Conservation (phyloP, 37 sponge, comb jelly and placozoan species). For the Chondrilla cf. caribensis region DNA sequence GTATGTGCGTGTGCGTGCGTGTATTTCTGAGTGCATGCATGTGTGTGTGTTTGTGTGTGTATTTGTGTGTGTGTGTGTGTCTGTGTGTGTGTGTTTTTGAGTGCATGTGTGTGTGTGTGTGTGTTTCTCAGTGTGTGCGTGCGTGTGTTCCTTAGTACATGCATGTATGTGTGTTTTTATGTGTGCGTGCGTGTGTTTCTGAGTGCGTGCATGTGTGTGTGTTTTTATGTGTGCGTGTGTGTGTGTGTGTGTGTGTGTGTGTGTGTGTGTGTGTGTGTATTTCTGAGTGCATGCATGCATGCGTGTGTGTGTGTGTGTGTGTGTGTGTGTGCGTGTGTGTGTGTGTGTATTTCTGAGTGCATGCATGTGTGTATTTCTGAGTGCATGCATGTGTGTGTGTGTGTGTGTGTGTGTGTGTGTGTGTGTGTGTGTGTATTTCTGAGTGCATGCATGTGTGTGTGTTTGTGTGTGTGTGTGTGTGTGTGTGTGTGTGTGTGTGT, state of each 20-base stretch:
- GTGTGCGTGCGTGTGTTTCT: neutral
- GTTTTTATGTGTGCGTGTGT: too few relatives aligned
- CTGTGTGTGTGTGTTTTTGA: constrained; percentile 51
- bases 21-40: too few relatives aligned
- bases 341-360: too few relatives aligned
- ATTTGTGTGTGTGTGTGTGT: too few relatives aligned
- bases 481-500: constrained; percentile 67
- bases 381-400: constrained; percentile 45
- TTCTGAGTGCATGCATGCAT: constrained; percentile 25
- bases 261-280: constrained; percentile 34
- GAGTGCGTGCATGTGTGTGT: too few relatives aligned
- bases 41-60: too few relatives aligned
- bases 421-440: constrained; percentile 32
- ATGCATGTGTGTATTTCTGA: too few relatives aligned
- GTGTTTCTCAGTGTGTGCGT: constrained; percentile 18
- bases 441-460: too few relatives aligned
- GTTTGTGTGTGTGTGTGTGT: too few relatives aligned
- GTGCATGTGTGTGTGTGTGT: constrained; percentile 45
- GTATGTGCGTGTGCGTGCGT: too few relatives aligned
- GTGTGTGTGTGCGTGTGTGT: constrained; percentile 41
- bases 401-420: constrained; percentile 55
- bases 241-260: constrained; percentile 66
- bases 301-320: constrained; percentile 50
- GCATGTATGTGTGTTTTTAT: constrained; percentile 41
- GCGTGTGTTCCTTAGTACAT: constrained; percentile 43